A percentile compares a stretch with the other conserved stretches of the same genome.
phyloP scores from a whole-genome alignment of 2,113 vertebrate genomes.

The Smithornis capensis region DNA sequence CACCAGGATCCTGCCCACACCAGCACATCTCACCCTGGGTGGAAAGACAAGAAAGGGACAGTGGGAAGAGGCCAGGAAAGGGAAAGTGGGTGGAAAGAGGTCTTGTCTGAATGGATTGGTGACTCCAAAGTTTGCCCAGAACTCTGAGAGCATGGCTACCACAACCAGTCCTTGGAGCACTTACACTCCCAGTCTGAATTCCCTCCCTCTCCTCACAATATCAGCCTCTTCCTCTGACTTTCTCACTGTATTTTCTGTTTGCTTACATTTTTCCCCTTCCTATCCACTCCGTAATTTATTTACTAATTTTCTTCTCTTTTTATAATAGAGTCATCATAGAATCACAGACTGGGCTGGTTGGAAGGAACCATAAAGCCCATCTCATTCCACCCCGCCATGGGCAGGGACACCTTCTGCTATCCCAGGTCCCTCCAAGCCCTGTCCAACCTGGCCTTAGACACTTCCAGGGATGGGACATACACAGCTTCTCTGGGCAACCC shows the following conservation, averaged over 20 bases:
- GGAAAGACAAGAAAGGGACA: neutral
- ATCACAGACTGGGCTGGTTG: neutral
- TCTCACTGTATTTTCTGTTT: neutral
- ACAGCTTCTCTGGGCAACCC: neutral
- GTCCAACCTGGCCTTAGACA: neutral
- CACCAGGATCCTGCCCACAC: neutral
- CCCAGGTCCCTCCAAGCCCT: neutral
- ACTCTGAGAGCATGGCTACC: neutral
- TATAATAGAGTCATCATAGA: neutral
- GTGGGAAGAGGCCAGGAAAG: neutral
- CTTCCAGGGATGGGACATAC: neutral
- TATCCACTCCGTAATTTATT: neutral
- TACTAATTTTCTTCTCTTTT: neutral
- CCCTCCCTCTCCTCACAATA: neutral
- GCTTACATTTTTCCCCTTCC: neutral
- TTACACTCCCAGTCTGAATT: neutral
- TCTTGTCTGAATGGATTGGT: neutral
- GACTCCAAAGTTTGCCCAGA: neutral
- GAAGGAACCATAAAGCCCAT: accelerated
- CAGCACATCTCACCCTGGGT: accelerated
- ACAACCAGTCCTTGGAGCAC: neutral
- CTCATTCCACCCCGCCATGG: neutral
- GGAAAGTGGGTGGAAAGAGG: neutral
- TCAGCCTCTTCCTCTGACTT: neutral
- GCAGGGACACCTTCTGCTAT: neutral